Evolutionary conservation across 1,140 invertebrate species (phyloP), one percentile per base, ranked within the genome.

Genomic region (Saccostrea glomerata): DNA sequence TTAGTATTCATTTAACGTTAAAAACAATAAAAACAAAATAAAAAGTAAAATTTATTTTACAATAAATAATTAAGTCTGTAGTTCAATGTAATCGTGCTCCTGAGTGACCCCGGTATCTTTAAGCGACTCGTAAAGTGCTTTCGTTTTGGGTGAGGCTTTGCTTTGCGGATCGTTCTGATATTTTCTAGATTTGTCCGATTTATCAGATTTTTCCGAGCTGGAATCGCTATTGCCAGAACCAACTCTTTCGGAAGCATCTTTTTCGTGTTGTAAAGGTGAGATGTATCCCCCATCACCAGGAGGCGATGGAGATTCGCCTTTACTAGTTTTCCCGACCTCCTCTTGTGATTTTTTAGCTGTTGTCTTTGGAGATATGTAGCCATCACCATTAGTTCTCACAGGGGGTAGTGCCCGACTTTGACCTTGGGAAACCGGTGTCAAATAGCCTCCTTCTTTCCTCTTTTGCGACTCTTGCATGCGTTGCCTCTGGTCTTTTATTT

Each of bases 101-200:
- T 77, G 70, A 17, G 70, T 30, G 30, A 77, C 13, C 2, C 70
- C 70, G 25, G 70, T 25, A 77, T 77, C 70, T 77, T 77, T 77
- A 12, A 77, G 9, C 25, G 70, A 77, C 25, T 77, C 23, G 70
- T 77, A 77, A 12, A 77, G 13, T 15, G 25, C 23, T 4, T 77
- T 77, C 30, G 70, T 13, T 30, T 77, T 77, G 5, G 70, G 70
- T 5, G 70, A 63, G n/a, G 58, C 36, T 36, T 30, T 77, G 23
- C 13, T 36, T 36, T 12, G 11, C 25, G 70, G 70, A 15, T 77
- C 70, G 9, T 77, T 77, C 30, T 77, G 70, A 25, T 77, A 77
- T 77, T 77, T 77, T 77, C 23, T 77, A 25, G 70, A 77, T 77
- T 77, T 77, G 25, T 77, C 70, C 9, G 70, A 77, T 36, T 77